Percentiles rank a stretch among this genome's conserved stretches.
These are phyloP conservation scores for Diarsia brunnea DNA, from an alignment of 2,888 invertebrate species.

Conservation along the genomic window DNA sequence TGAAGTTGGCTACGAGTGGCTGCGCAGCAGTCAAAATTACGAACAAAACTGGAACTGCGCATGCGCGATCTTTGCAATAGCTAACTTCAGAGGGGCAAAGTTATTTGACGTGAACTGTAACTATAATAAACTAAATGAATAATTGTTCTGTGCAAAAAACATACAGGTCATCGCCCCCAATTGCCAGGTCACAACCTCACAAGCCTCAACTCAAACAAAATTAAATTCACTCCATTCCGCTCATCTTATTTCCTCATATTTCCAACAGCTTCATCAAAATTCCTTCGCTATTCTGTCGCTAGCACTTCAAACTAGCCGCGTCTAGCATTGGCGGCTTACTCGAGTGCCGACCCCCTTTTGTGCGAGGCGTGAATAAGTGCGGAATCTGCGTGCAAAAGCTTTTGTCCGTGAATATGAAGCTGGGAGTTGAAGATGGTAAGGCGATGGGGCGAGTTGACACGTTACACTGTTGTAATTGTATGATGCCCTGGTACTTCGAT, in stretches of 20 bases:
- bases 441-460: constrained; percentile 20
- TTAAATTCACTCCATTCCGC: constrained; percentile 43
- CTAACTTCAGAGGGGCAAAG: too few species aligned
- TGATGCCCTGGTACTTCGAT: constrained; percentile 12
- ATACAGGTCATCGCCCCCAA: constrained; percentile 26
- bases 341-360: constrained; percentile 65
- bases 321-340: constrained; percentile 41
- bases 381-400: constrained; percentile 63
- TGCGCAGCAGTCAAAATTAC: too few species aligned
- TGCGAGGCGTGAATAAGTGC: constrained; percentile 69
- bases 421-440: constrained; percentile 19
- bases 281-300: constrained; percentile 26
- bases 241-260: constrained; percentile 10
- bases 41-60: too few species aligned
- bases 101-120: too few species aligned
- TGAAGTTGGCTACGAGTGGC: too few species aligned
- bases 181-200: constrained; percentile 6
- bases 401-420: constrained; percentile 44
- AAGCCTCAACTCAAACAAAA: constrained; percentile 16
- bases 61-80: too few species aligned
- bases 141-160: constrained; percentile 3
- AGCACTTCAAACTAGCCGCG: constrained; percentile 33
- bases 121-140: constrained; percentile 8
- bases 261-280: constrained; percentile 51
- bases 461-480: constrained; percentile 9